Conservation (phyloP, 2,113 vertebrate genomes). For the Bucco capensis region DNA sequence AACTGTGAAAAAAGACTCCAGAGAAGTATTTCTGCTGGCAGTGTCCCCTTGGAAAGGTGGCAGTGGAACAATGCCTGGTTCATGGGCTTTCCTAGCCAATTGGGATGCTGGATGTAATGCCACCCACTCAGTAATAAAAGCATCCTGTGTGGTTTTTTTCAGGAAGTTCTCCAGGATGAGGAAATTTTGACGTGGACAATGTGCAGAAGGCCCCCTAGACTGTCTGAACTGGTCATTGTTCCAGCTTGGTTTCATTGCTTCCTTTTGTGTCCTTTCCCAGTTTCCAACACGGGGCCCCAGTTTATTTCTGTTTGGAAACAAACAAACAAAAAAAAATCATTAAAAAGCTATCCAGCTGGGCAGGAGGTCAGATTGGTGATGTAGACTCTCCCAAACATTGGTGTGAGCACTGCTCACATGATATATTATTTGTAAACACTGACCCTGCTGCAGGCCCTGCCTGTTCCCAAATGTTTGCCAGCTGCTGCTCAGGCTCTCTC, state of each 20-base stretch:
- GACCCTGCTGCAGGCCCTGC: neutral
- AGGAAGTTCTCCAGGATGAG: neutral
- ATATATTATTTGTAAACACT: conserved; percentile 32
- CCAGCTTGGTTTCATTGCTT: neutral
- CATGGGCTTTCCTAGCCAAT: neutral
- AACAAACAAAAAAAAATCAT: neutral
- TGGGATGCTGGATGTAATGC: neutral
- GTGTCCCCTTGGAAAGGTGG: neutral
- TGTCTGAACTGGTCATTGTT: neutral
- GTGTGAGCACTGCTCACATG: neutral
- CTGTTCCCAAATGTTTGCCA: conserved; percentile 18
- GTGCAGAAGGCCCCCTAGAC: neutral
- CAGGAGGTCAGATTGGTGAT: neutral
- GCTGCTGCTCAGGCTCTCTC: neutral
- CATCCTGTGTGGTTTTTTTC: neutral
- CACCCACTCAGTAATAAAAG: conserved; percentile 16
- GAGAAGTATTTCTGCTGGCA: neutral
- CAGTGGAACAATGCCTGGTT: neutral
- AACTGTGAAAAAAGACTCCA: neutral
- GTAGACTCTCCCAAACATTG: neutral
- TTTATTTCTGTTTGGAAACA: conserved; percentile 9
- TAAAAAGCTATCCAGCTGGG: neutral
- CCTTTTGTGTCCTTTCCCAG: neutral
- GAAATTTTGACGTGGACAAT: neutral
- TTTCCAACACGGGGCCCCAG: neutral